Percentiles rank a stretch among this genome's conserved stretches.
phyloP scores from a whole-genome alignment of 2,113 vertebrate species.

The Psammodynastes pulverulentus region DNA sequence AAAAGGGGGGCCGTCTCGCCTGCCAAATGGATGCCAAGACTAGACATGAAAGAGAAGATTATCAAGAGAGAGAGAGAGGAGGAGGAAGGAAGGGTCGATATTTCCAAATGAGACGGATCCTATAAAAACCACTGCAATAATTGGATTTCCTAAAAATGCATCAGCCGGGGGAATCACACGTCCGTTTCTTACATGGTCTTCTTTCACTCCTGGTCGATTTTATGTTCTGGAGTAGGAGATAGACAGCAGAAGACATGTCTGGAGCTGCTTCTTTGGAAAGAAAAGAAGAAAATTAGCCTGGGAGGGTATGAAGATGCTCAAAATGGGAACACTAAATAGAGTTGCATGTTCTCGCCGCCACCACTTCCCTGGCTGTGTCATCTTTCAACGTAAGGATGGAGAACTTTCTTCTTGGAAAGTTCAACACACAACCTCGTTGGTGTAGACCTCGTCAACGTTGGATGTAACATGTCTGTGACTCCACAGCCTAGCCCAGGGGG shows the following conservation, averaged over 20 bases:
- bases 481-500: neutral
- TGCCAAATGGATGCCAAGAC: neutral
- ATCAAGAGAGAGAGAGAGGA: neutral
- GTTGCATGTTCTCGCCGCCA: neutral
- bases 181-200: neutral
- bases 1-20: neutral
- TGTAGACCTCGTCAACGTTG: neutral
- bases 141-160: constrained; percentile 47
- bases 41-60: neutral
- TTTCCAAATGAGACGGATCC: constrained; percentile 34
- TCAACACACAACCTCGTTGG: neutral
- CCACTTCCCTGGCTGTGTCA: neutral
- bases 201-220: neutral
- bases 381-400: neutral
- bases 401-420: neutral
- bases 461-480: neutral
- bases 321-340: neutral
- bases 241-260: neutral
- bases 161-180: neutral
- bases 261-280: neutral
- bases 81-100: constrained; percentile 16
- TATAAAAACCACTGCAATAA: constrained; percentile 15
- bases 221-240: neutral
- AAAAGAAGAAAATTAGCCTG: neutral
- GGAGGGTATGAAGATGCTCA: too few relatives aligned